These are phyloP conservation scores for Carlito syrichta DNA, from an alignment of 2,113 vertebrate species.

Conservation along the genomic window DNA sequence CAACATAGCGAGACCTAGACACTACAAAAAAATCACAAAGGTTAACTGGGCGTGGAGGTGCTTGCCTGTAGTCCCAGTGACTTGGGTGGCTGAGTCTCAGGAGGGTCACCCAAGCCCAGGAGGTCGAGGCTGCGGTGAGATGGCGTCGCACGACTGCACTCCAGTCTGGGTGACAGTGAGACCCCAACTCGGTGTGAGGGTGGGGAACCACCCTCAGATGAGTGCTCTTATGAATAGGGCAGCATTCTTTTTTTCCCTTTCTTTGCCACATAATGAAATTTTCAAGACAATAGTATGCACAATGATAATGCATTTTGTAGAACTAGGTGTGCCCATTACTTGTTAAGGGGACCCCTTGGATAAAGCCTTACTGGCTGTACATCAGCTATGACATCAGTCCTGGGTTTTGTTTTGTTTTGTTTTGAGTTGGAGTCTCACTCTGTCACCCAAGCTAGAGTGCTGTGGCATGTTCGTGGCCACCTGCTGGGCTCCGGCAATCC, in stretches of 20 bases:
- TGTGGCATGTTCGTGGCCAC: too few species aligned
- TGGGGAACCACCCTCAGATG: background rate
- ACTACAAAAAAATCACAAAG: background rate
- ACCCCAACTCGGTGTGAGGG: too few species aligned
- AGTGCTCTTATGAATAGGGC: background rate
- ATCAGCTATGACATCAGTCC: background rate
- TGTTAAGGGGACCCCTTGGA: background rate
- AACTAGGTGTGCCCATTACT: too few species aligned
- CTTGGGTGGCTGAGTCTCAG: background rate
- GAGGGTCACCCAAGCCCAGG: background rate
- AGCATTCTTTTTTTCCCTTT: background rate
- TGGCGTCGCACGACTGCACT: background rate
- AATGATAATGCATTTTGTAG: background rate
- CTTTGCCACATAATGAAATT: background rate
- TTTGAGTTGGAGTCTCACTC: too few species aligned
- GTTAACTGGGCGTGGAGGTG: background rate
- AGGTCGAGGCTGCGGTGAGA: background rate
- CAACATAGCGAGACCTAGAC: background rate
- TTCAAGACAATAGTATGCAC: accelerated
- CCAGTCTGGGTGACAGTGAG: background rate
- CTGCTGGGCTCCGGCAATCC: too few species aligned
- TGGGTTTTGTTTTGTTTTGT: too few species aligned
- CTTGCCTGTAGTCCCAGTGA: background rate
- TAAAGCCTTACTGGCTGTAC: background rate
- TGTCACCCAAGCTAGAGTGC: too few species aligned